These are phyloP conservation scores for Anoplopoma fimbria DNA, from an alignment of 2,113 vertebrate species.

Conservation along the genomic window DNA sequence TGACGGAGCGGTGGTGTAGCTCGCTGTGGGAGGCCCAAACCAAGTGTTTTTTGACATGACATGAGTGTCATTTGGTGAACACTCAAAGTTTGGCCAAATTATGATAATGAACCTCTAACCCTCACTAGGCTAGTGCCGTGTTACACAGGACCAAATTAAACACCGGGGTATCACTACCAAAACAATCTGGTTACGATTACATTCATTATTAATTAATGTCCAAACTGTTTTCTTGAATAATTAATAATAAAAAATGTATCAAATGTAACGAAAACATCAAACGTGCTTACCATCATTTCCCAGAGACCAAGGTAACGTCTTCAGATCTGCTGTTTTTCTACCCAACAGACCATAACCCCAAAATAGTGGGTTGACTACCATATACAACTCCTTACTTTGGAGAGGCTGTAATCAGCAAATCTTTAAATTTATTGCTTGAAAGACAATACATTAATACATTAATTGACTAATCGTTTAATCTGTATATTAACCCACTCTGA, in stretches of 20 bases:
- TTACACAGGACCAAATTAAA: not conserved
- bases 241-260: not conserved
- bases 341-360: not conserved
- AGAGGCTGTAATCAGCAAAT: not conserved
- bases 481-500: not conserved
- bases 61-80: not conserved
- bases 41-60: not conserved
- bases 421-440: not conserved
- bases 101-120: not conserved
- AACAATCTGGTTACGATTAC: not conserved
- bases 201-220: not conserved
- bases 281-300: not conserved
- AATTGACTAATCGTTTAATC: not conserved
- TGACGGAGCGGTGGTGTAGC: slow-evolving; percentile 22
- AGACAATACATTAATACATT: not conserved
- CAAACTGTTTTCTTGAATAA: not conserved
- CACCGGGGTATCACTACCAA: not conserved
- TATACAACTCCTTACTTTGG: not conserved
- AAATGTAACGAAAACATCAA: not conserved
- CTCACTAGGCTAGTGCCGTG: not conserved
- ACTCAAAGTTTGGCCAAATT: not conserved
- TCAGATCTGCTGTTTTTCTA: not conserved
- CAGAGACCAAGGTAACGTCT: not conserved
- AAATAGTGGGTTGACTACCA: not conserved
- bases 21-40: not conserved